These are phyloP conservation scores for Octonoba sinensis DNA, from an alignment of 2,888 invertebrate species.

Conservation along the genomic window DNA sequence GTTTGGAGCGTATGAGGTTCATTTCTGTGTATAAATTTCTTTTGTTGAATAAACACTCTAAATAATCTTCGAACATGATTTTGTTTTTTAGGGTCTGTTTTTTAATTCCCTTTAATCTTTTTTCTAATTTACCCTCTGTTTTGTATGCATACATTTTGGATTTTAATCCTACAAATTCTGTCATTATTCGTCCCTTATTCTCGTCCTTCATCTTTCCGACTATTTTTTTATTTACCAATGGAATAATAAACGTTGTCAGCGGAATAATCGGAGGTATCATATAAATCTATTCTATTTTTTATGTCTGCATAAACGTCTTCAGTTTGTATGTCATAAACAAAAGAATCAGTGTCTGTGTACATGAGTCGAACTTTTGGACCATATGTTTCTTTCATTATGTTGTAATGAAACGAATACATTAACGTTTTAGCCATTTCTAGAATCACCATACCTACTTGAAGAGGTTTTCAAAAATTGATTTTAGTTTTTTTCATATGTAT, in stretches of 20 bases:
- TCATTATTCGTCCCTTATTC: slow-evolving; percentile 4
- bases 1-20: neutral
- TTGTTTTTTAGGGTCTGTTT: slow-evolving; percentile 9
- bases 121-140: neutral
- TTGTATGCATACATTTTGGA: slow-evolving; percentile 15
- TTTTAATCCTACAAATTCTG: slow-evolving; percentile 19
- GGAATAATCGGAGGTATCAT: slow-evolving; percentile 19
- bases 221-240: slow-evolving; percentile 14
- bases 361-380: slow-evolving; percentile 64
- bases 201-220: slow-evolving; percentile 29
- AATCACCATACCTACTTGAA: slow-evolving; percentile 66
- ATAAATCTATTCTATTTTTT: neutral
- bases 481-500: slow-evolving; percentile 39
- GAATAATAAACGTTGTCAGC: neutral
- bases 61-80: slow-evolving; percentile 14
- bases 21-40: slow-evolving; percentile 1
- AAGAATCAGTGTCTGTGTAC: slow-evolving; percentile 69
- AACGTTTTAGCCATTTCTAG: slow-evolving; percentile 67
- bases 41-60: neutral
- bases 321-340: slow-evolving; percentile 66
- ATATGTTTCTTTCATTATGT: slow-evolving; percentile 59
- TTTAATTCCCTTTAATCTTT: slow-evolving; percentile 9
- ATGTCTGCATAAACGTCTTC: slow-evolving; percentile 18
- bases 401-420: slow-evolving; percentile 67
- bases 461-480: slow-evolving; percentile 62